Conservation (phyloP, 2,888 invertebrate genomes). For the Drosophila sordidula region DNA sequence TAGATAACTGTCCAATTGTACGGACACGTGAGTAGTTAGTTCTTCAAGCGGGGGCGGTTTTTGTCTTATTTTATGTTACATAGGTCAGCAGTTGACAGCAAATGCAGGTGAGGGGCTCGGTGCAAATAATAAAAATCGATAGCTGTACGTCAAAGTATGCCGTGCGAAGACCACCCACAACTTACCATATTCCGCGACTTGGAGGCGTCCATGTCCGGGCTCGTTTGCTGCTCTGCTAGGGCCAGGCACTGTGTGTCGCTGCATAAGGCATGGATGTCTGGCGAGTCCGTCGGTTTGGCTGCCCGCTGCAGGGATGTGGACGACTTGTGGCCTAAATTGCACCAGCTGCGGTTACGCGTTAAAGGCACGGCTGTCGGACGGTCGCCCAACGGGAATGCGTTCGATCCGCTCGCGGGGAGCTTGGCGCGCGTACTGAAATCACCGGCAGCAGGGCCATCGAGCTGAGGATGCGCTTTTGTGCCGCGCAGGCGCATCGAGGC, state of each 20-base stretch:
- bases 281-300: conserved; percentile 26
- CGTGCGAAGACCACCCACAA: conserved; percentile 14
- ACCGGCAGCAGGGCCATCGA: conserved; percentile 37
- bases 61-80: conserved; percentile 42
- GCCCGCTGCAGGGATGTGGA: conserved; percentile 31
- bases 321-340: conserved; percentile 71
- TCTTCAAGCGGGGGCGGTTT: conserved; percentile 26
- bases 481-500: conserved; percentile 90
- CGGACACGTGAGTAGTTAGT: conserved; percentile 34
- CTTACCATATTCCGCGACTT: conserved; percentile 73
- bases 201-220: conserved; percentile 46
- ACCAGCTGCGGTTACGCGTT: conserved; percentile 73
- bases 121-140: conserved; percentile 43
- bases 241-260: conserved; percentile 37
- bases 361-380: conserved; percentile 42
- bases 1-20: conserved; percentile 10
- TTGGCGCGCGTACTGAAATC: conserved; percentile 71
- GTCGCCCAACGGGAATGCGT: conserved; percentile 18
- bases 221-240: conserved; percentile 30
- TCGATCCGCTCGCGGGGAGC: conserved; percentile 56
- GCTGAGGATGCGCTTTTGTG: conserved; percentile 76
- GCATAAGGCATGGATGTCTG: conserved; percentile 57
- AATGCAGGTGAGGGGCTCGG: conserved; percentile 10
- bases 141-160: conserved; percentile 51
- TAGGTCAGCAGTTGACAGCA: conserved; percentile 55